These are phyloP conservation scores for Drosophila conformis DNA, from an alignment of 2,888 invertebrate species.

Conservation along the genomic window DNA sequence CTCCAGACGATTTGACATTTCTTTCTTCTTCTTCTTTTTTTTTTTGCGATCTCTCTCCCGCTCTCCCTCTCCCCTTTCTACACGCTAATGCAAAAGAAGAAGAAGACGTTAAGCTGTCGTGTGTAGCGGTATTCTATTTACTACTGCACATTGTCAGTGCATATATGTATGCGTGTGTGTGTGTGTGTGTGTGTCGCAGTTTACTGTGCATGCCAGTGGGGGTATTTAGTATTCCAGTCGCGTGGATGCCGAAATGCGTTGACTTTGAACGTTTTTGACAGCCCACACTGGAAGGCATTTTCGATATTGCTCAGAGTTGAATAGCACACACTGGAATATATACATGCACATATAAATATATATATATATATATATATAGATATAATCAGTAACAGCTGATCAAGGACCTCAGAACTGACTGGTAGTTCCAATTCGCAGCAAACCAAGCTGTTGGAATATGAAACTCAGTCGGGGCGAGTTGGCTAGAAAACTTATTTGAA, in stretches of 20 bases:
- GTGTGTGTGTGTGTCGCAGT: background rate
- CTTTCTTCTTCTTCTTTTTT: background rate
- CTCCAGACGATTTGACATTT: slow-evolving; percentile 31
- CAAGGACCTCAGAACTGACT: background rate
- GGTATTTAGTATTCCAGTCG: slow-evolving; percentile 57
- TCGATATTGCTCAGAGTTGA: slow-evolving; percentile 27
- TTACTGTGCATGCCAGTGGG: slow-evolving; percentile 20
- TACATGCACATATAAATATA: background rate
- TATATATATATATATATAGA: background rate
- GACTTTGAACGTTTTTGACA: slow-evolving; percentile 64
- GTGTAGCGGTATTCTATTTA: slow-evolving; percentile 58
- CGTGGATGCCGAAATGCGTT: slow-evolving; percentile 51
- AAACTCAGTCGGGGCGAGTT: background rate
- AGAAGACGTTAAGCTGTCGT: slow-evolving; percentile 11
- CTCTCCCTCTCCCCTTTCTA: background rate
- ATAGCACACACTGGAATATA: slow-evolving; percentile 13
- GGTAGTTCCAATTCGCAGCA: background rate
- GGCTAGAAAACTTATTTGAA: background rate
- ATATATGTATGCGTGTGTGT: background rate
- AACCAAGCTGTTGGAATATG: background rate
- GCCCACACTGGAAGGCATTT: slow-evolving; percentile 22
- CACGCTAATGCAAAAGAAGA: slow-evolving; percentile 25
- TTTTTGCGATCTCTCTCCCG: background rate
- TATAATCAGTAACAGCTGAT: background rate
- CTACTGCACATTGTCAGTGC: slow-evolving; percentile 46